phyloP scores from a whole-genome alignment of 2,888 invertebrate species.

The Rhyacophila evoluta region DNA sequence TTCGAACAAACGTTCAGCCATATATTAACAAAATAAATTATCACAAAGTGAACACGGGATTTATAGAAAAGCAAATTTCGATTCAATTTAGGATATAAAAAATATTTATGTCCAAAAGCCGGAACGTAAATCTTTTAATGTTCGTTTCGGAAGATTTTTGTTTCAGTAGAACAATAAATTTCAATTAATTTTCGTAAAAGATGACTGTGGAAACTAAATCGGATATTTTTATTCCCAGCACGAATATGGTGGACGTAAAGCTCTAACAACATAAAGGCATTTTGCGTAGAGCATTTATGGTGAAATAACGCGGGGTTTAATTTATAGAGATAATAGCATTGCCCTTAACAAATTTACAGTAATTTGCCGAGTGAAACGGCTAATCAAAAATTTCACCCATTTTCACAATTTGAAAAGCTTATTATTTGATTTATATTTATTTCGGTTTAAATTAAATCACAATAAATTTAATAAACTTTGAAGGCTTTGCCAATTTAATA shows the following conservation, averaged over 20 bases:
- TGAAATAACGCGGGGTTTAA: constrained; percentile 1
- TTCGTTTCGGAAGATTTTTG: background rate
- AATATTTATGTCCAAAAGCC: background rate
- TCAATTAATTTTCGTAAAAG: background rate
- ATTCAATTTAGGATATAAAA: too few relatives aligned
- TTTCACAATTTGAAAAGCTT: background rate
- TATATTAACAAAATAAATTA: too few relatives aligned
- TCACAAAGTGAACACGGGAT: too few relatives aligned
- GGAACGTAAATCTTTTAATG: background rate
- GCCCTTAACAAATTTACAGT: constrained; percentile 19
- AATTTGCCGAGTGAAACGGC: background rate
- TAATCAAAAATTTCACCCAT: constrained; percentile 1
- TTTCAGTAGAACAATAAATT: background rate
- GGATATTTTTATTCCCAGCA: constrained; percentile 1
- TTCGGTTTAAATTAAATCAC: background rate
- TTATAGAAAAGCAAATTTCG: too few relatives aligned
- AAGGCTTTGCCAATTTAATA: background rate
- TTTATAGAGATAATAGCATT: constrained; percentile 18
- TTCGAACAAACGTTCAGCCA: too few relatives aligned
- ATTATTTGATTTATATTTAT: constrained; percentile 19
- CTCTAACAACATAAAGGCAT: constrained; percentile 3
- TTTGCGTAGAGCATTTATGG: background rate
- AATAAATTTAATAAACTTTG: background rate
- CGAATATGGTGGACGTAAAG: constrained; percentile 6
- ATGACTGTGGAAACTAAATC: background rate